phyloP scores from a whole-genome alignment of 2,113 vertebrate species.

The Dolichallabes microphthalmus region DNA sequence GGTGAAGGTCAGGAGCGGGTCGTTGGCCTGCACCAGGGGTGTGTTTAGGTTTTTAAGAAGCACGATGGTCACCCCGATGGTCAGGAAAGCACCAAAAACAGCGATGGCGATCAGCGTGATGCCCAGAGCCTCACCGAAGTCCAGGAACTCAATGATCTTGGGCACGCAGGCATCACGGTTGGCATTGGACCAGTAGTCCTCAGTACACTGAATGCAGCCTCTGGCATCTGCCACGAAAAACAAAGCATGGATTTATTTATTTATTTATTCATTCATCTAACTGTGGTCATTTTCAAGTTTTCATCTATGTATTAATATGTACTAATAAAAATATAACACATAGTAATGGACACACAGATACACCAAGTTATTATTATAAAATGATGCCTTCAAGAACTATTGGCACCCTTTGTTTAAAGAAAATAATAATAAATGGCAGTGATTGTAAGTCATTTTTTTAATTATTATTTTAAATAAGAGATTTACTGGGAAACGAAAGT shows the following conservation, averaged over 20 bases:
- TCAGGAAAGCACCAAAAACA: constrained; percentile 72
- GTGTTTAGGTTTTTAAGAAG: constrained; percentile 72
- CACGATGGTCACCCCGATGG: constrained; percentile 68
- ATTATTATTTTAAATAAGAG: not conserved
- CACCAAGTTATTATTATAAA: not conserved
- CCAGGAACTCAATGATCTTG: constrained; percentile 82
- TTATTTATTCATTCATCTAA: not conserved
- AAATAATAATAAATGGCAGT: not conserved
- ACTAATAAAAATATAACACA: not conserved
- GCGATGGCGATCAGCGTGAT: constrained; percentile 79
- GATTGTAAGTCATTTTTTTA: not conserved
- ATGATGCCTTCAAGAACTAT: not conserved
- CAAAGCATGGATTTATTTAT: not conserved
- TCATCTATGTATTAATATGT: not conserved
- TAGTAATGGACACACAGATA: not conserved
- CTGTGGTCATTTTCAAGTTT: not conserved
- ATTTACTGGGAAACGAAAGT: not conserved
- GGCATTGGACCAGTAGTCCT: constrained; percentile 80
- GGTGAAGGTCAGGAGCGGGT: constrained; percentile 74
- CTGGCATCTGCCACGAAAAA: constrained; percentile 72
- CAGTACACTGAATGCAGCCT: constrained; percentile 73
- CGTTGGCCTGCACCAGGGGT: constrained; percentile 75
- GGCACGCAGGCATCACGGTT: constrained; percentile 73
- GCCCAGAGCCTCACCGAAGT: constrained; percentile 78
- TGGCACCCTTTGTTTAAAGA: not conserved